phyloP scores from a whole-genome alignment of 2,113 vertebrate genomes.

The Eublepharis macularius region DNA sequence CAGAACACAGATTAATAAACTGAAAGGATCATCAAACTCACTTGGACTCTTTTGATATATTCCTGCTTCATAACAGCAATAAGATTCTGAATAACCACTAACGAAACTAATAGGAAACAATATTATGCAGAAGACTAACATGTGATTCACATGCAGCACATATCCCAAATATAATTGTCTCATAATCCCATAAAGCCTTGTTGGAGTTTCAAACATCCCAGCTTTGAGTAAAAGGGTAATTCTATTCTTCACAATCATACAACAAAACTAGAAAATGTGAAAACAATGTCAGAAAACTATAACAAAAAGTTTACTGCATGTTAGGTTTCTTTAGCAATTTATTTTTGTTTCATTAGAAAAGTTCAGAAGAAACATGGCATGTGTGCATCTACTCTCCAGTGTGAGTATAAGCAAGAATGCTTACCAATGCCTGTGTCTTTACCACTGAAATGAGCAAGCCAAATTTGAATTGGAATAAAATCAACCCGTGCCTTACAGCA shows the following conservation, averaged over 20 bases:
- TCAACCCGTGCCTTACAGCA: not conserved
- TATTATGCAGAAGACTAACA: too few species aligned
- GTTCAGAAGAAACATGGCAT: not conserved
- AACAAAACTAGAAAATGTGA: not conserved
- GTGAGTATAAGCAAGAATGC: not conserved
- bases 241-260: not conserved
- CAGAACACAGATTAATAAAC: too few species aligned
- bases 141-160: too few species aligned
- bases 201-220: not conserved
- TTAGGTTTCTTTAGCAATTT: not conserved
- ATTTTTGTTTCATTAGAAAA: not conserved
- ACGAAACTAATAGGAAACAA: too few species aligned
- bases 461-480: not conserved
- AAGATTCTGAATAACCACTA: too few species aligned
- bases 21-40: too few species aligned
- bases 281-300: not conserved
- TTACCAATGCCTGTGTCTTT: not conserved
- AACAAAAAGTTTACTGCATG: too few species aligned
- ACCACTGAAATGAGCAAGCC: not conserved
- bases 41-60: too few species aligned
- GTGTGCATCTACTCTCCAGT: not conserved
- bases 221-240: not conserved
- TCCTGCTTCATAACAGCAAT: too few species aligned
- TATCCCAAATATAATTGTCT: too few species aligned
- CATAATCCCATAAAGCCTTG: not conserved